A percentile compares a stretch with the other conserved stretches of the same genome.
Conservation (phyloP, 2,113 vertebrate species). For the Phylloscopus trochilus region DNA sequence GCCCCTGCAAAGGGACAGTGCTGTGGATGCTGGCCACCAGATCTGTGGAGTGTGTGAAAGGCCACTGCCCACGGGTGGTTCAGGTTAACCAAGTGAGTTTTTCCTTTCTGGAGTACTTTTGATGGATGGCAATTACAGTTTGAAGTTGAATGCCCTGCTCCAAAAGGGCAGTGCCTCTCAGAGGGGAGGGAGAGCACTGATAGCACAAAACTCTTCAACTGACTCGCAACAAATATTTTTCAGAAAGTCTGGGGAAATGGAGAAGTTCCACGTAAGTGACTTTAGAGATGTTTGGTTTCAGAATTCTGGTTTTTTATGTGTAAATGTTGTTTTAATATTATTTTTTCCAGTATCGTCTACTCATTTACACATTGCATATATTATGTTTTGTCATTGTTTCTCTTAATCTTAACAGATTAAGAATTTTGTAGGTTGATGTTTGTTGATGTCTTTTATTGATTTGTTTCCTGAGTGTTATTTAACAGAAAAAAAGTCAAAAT, state of each 20-base stretch:
- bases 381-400: neutral
- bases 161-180: neutral
- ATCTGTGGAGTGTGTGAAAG: neutral
- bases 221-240: neutral
- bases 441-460: neutral
- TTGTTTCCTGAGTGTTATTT: neutral
- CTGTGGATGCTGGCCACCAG: fast-evolving
- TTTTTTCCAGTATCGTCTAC: neutral
- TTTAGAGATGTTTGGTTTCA: neutral
- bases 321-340: neutral
- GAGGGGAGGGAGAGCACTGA: neutral
- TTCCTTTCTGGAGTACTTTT: neutral
- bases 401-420: neutral
- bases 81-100: neutral
- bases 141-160: neutral
- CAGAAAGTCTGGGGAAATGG: neutral
- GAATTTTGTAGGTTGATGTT: neutral
- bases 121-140: neutral
- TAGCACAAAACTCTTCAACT: neutral
- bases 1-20: neutral
- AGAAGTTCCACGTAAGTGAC: neutral
- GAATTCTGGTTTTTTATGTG: neutral
- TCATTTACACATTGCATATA: neutral
- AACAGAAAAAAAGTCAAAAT: neutral
- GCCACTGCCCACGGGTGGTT: neutral